Conservation (phyloP, 1,140 invertebrate species). For the Drosophila murphyi region DNA sequence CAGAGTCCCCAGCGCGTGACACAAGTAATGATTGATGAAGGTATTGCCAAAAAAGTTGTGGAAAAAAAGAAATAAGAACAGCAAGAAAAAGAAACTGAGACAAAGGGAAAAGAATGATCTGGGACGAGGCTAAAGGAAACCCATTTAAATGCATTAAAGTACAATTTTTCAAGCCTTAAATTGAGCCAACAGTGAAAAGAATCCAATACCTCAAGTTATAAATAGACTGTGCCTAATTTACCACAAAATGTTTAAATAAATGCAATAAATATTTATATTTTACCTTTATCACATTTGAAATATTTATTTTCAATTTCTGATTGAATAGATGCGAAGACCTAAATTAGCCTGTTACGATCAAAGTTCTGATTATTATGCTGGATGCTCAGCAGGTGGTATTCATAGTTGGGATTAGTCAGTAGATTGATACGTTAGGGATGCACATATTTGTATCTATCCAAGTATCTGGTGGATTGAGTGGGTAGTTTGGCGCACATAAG, state of each 20-base stretch:
- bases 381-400: not conserved
- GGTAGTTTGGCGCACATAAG: slow-evolving; percentile 31
- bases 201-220: not conserved
- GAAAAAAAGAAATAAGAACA: slow-evolving; percentile 25
- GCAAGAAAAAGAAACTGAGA: slow-evolving; percentile 5
- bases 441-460: not conserved
- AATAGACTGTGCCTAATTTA: not conserved
- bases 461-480: slow-evolving; percentile 6
- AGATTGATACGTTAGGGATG: not conserved
- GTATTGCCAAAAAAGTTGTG: slow-evolving; percentile 64
- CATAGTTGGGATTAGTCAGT: too few species aligned
- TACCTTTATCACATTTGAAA: too few species aligned
- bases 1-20: slow-evolving; percentile 57
- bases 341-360: too few species aligned
- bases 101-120: slow-evolving; percentile 13
- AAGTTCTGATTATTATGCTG: not conserved
- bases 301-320: too few species aligned
- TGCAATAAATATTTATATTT: too few species aligned
- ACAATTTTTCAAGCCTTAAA: slow-evolving; percentile 48
- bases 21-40: slow-evolving; percentile 80
- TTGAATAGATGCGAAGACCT: too few species aligned
- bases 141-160: slow-evolving; percentile 70
- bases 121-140: slow-evolving; percentile 48
- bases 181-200: slow-evolving; percentile 36
- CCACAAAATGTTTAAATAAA: not conserved